Percentiles rank a stretch among this genome's conserved stretches.
Evolutionary conservation across 2,888 invertebrate species (phyloP).

Genomic region (Clitarchus hookeri): DNA sequence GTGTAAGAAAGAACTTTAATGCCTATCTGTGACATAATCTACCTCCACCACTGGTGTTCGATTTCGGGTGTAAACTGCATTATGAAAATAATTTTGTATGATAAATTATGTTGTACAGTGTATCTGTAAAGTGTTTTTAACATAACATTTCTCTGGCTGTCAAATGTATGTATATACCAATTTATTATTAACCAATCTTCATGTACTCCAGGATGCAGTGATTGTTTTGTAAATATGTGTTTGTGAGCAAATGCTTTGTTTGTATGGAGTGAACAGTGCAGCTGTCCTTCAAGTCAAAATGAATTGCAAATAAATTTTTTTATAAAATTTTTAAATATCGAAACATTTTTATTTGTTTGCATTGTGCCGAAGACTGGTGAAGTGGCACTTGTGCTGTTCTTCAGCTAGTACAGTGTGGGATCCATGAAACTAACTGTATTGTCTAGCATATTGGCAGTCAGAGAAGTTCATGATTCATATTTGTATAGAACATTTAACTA

Average conservation of each 20-base stretch:
- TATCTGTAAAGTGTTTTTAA: neutral
- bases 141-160: slow-evolving; percentile 23
- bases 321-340: slow-evolving; percentile 22
- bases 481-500: neutral
- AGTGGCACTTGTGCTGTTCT: slow-evolving; percentile 47
- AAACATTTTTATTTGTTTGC: slow-evolving; percentile 10
- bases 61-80: neutral
- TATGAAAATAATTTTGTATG: neutral
- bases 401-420: slow-evolving; percentile 33
- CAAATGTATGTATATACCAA: slow-evolving; percentile 1
- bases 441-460: slow-evolving; percentile 39
- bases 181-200: neutral
- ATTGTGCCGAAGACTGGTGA: slow-evolving; percentile 59
- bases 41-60: slow-evolving; percentile 1
- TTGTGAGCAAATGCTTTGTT: neutral
- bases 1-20: neutral
- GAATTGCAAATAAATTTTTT: slow-evolving; percentile 20
- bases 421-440: slow-evolving; percentile 29
- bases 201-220: neutral
- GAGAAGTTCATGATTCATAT: slow-evolving; percentile 34
- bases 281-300: slow-evolving; percentile 40
- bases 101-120: neutral
- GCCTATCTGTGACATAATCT: neutral
- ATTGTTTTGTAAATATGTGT: slow-evolving; percentile 20
- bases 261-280: slow-evolving; percentile 40